phyloP scores from a whole-genome alignment of 2,113 vertebrate species.

The Dipodomys spectabilis region DNA sequence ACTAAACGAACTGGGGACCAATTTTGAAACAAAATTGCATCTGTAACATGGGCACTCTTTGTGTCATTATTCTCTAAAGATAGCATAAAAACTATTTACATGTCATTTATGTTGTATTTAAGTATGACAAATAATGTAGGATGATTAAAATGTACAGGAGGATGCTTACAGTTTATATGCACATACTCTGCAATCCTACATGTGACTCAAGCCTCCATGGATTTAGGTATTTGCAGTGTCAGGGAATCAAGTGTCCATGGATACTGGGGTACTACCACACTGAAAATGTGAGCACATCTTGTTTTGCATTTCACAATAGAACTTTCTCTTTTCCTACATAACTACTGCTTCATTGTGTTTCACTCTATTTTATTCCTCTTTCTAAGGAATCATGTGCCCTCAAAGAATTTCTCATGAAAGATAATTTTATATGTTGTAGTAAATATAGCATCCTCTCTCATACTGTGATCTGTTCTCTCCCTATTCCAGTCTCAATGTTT shows the following conservation, averaged over 20 bases:
- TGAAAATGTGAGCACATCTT: not conserved
- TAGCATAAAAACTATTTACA: not conserved
- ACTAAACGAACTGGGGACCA: not conserved
- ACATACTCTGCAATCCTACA: not conserved
- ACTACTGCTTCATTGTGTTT: not conserved
- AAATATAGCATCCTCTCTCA: not conserved
- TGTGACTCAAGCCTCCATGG: not conserved
- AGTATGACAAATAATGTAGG: not conserved
- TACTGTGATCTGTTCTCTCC: not conserved
- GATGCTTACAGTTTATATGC: not conserved
- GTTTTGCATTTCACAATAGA: conserved; percentile 17
- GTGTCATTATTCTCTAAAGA: not conserved
- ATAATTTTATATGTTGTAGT: not conserved
- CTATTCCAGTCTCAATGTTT: not conserved
- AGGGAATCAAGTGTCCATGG: not conserved
- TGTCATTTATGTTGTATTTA: not conserved
- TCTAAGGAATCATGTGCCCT: not conserved
- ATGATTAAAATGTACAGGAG: not conserved
- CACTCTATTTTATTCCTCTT: not conserved
- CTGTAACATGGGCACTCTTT: not conserved
- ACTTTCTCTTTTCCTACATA: conserved; percentile 5
- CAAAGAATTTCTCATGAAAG: conserved; percentile 27
- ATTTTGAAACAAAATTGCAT: not conserved
- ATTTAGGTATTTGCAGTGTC: not conserved
- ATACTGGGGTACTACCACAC: not conserved